A percentile compares a stretch with the other conserved stretches of the same genome.
phyloP scores from a whole-genome alignment of 1,140 invertebrate genomes.

The Macrobrachium rosenbergii region DNA sequence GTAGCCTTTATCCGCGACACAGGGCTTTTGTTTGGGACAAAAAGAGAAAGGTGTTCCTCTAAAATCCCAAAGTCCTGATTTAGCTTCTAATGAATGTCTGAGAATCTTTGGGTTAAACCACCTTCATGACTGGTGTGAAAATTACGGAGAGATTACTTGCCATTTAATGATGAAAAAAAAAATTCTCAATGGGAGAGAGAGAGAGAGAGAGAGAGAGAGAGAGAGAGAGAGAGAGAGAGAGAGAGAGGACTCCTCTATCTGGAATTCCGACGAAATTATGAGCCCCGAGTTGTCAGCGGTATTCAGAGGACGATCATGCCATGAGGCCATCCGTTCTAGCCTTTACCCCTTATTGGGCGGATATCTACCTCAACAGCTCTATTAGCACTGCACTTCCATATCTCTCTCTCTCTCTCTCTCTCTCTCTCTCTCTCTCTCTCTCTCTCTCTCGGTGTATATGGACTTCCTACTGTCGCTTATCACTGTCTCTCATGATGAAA shows the following conservation, averaged over 20 bases:
- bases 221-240: conserved; percentile 5
- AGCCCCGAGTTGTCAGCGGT: not conserved
- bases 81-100: no score
- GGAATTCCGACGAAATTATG: no score
- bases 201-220: conserved; percentile 4
- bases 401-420: conserved; percentile 31
- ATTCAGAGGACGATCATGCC: no score
- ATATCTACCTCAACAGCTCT: not conserved
- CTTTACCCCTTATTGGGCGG: not conserved
- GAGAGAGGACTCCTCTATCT: not conserved
- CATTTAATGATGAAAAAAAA: not conserved
- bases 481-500: not conserved
- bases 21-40: not conserved
- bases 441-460: not conserved
- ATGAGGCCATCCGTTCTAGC: no score
- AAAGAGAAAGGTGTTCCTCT: not conserved
- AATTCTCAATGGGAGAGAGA: not conserved
- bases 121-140: not conserved
- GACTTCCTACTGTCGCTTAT: not conserved
- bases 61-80: no score
- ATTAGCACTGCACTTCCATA: not conserved
- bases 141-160: not conserved
- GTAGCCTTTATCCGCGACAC: not conserved
- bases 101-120: no score
- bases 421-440: conserved; percentile 35